These are phyloP conservation scores for Acipenser oxyrinchus DNA, from an alignment of 2,797 vertebrate species.

Conservation along the genomic window DNA sequence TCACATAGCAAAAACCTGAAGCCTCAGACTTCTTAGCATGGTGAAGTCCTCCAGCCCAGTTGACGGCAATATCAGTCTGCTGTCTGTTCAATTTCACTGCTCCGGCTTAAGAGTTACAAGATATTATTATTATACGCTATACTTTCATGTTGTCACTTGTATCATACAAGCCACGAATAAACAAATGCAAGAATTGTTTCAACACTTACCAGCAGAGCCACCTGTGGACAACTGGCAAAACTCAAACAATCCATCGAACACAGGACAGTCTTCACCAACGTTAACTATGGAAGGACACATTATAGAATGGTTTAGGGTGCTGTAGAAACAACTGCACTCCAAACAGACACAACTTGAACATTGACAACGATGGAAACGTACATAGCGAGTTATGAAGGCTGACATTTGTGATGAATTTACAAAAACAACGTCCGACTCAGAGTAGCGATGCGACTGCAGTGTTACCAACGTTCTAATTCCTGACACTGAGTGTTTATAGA, in stretches of 20 bases:
- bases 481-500: no score
- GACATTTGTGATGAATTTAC: no score
- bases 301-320: constrained; percentile 10
- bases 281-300: constrained; percentile 62
- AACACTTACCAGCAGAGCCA: constrained; percentile 77
- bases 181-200: no score
- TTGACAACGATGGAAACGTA: no score
- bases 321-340: background rate
- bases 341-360: background rate
- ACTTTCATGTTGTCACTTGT: no score
- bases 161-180: no score
- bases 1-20: constrained; percentile 87
- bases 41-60: constrained; percentile 88
- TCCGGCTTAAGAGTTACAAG: constrained; percentile 55
- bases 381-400: no score
- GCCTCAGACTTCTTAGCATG: constrained; percentile 90
- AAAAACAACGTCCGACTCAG: no score
- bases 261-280: constrained; percentile 87
- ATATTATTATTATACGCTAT: no score
- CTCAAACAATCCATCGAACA: constrained; percentile 86
- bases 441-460: no score
- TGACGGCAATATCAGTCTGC: constrained; percentile 86
- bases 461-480: no score
- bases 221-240: constrained; percentile 87
- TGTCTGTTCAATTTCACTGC: constrained; percentile 85